Conservation (phyloP, 2,113 vertebrate genomes). For the Ammodytes dubius region DNA sequence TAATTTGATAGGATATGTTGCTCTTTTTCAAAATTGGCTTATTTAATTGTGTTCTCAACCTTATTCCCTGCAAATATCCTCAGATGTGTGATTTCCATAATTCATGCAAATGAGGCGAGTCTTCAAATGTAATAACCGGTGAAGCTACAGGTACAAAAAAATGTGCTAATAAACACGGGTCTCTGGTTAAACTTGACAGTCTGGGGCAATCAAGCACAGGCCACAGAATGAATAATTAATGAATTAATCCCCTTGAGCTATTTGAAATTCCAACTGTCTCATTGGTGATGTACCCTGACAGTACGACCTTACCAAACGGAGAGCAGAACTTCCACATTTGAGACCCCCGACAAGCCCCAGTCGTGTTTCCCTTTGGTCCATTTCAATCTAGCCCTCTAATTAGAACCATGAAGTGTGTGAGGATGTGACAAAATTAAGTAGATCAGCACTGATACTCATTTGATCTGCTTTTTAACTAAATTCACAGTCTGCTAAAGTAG, state of each 20-base stretch:
- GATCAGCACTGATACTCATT: conserved; percentile 37
- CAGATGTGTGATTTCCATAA: conserved; percentile 74
- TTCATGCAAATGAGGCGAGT: conserved; percentile 71
- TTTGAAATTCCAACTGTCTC: conserved; percentile 52
- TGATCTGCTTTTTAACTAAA: conserved; percentile 52
- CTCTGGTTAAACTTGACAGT: conserved; percentile 53
- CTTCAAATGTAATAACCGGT: conserved; percentile 62
- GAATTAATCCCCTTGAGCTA: conserved; percentile 57
- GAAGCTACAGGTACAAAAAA: conserved; percentile 57
- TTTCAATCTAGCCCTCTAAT: conserved; percentile 51
- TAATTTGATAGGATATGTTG: conserved; percentile 65
- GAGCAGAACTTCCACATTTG: conserved; percentile 18
- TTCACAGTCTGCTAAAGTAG: conserved; percentile 16
- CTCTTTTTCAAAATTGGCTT: conserved; percentile 59
- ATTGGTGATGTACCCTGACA: conserved; percentile 40
- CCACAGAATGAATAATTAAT: conserved; percentile 59
- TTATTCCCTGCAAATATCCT: conserved; percentile 62
- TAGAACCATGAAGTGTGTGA: conserved; percentile 29
- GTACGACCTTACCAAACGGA: too few relatives aligned
- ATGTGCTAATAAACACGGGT: conserved; percentile 42
- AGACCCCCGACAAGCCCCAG: conserved; percentile 31
- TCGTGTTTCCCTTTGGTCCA: conserved; percentile 31
- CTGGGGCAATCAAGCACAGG: conserved; percentile 52
- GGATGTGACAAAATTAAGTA: conserved; percentile 49
- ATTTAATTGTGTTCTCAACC: conserved; percentile 74